Percentiles rank a stretch among this genome's conserved stretches.
These are phyloP conservation scores for Microcebus murinus DNA, from an alignment of 2,113 vertebrate species.

Conservation along the genomic window DNA sequence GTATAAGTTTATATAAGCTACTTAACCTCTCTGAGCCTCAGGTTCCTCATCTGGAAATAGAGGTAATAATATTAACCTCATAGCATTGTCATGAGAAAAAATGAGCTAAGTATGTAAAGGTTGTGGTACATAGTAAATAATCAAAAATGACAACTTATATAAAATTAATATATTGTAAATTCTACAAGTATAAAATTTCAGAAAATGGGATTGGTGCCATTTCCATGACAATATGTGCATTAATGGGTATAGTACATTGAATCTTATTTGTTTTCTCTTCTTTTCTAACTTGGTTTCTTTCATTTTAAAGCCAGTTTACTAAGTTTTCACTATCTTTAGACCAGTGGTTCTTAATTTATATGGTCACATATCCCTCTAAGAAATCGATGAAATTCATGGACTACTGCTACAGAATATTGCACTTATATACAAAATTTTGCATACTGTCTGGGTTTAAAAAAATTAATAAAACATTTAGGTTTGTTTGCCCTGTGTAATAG, in stretches of 20 bases:
- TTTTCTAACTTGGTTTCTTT: background rate
- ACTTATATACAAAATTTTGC: background rate
- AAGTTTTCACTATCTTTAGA: background rate
- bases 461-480: background rate
- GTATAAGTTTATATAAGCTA: background rate
- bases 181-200: background rate
- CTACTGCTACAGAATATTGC: background rate
- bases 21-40: background rate
- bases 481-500: background rate
- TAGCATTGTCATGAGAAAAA: background rate
- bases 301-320: background rate
- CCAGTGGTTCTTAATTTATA: background rate
- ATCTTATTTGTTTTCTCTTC: background rate
- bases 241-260: background rate
- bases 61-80: background rate
- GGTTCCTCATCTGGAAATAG: background rate
- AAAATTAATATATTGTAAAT: background rate
- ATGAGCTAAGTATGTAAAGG: background rate
- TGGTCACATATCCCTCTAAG: background rate
- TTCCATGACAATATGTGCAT: background rate
- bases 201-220: background rate
- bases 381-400: background rate
- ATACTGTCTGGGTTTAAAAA: background rate
- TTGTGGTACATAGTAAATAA: background rate
- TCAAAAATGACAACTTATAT: background rate